Conservation (phyloP, 37 sponge, comb jelly and placozoan species). For the Hexactinellida sp. region DNA sequence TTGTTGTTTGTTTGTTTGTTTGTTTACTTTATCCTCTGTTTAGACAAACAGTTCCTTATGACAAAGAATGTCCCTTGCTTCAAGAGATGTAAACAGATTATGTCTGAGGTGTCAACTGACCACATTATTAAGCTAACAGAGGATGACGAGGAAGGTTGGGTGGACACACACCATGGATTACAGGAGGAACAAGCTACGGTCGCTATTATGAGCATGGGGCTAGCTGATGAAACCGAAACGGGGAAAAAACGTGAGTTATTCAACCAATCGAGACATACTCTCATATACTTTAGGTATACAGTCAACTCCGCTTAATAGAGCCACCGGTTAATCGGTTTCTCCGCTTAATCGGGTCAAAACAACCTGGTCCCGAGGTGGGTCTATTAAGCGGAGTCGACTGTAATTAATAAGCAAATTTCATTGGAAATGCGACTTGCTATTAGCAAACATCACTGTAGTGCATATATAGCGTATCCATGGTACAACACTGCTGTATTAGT, state of each 20-base stretch:
- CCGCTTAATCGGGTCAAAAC: no score
- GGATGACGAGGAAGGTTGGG: constrained; percentile 91
- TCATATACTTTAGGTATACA: not conserved
- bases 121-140: constrained; percentile 57
- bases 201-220: not conserved
- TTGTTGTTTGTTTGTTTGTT: not conserved
- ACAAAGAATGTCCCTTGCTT: constrained; percentile 96
- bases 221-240: not conserved
- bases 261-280: no score
- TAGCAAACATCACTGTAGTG: no score
- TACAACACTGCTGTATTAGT: no score
- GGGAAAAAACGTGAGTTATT: not conserved
- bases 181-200: constrained; percentile 17
- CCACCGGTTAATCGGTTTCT: no score
- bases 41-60: constrained; percentile 81
- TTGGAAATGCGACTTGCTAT: not conserved
- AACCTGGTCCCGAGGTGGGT: no score
- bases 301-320: no score
- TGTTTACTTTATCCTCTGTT: not conserved
- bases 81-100: constrained; percentile 71
- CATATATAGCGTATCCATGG: no score
- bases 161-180: constrained; percentile 86
- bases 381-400: no score
- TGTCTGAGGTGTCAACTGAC: constrained; percentile 46
- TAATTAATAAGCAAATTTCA: not conserved